Conservation (phyloP, 2,113 vertebrate genomes). For the Brachyistius frenatus region DNA sequence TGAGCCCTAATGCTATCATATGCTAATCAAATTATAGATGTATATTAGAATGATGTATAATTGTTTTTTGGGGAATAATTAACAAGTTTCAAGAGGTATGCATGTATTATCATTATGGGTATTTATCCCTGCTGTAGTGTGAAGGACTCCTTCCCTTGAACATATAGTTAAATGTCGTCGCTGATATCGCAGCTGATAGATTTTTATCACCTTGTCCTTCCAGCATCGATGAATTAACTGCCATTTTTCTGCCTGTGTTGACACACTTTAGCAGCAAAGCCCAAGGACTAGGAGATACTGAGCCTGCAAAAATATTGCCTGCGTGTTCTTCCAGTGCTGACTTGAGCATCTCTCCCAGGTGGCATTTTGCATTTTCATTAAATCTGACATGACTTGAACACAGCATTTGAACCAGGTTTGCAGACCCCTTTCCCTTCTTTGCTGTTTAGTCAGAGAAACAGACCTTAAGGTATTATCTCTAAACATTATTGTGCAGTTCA, state of each 20-base stretch:
- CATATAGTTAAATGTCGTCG: too few relatives aligned
- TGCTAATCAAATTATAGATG: too few relatives aligned
- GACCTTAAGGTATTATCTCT: not conserved
- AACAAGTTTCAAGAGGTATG: too few relatives aligned
- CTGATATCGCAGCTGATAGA: not conserved
- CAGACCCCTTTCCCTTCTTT: not conserved
- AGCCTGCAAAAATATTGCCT: constrained; percentile 12
- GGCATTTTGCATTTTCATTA: constrained; percentile 42
- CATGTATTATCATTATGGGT: too few relatives aligned
- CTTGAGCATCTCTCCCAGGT: constrained; percentile 6
- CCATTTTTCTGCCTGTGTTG: constrained; percentile 20
- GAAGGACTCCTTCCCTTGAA: not conserved
- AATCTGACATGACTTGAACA: constrained; percentile 23
- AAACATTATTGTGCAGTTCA: constrained; percentile 1
- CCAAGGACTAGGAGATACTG: not conserved
- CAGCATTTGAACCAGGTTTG: not conserved
- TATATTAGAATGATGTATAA: too few relatives aligned
- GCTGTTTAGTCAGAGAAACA: not conserved
- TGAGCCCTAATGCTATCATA: too few relatives aligned
- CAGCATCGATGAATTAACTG: constrained; percentile 1
- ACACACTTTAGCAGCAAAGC: constrained; percentile 3
- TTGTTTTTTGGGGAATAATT: too few relatives aligned
- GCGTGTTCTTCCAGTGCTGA: not conserved
- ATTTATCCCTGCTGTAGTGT: not conserved
- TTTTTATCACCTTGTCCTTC: not conserved